Conservation (phyloP, 2,797 vertebrate species). For the Mareca penelope region DNA sequence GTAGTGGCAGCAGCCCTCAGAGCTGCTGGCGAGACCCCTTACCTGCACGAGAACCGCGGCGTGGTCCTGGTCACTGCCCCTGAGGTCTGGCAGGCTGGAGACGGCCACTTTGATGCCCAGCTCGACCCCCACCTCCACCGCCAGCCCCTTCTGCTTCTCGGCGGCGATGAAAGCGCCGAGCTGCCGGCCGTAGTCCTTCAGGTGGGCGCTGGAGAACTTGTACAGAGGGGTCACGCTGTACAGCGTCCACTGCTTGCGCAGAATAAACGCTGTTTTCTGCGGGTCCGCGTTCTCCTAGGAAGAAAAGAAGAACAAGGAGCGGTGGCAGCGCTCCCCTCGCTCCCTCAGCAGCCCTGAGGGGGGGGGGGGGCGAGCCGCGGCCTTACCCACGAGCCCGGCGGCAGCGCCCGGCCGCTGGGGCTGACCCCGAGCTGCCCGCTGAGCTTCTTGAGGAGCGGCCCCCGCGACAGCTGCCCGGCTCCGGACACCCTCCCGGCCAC, state of each 20-base stretch:
- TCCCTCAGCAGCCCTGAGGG: no score
- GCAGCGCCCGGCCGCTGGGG: not conserved
- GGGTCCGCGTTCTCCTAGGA: conserved; percentile 78
- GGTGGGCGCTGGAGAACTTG: conserved; percentile 81
- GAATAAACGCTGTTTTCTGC: conserved; percentile 77
- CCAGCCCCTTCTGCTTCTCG: conserved; percentile 88
- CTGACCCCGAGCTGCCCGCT: not conserved
- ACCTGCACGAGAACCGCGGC: conserved; percentile 90
- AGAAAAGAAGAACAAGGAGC: rapidly evolving
- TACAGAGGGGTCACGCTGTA: conserved; percentile 91
- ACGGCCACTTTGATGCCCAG: conserved; percentile 79
- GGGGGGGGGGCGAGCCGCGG: not conserved
- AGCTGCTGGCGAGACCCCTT: not conserved
- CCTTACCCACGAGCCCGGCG: not conserved
- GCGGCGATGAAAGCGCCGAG: conserved; percentile 84
- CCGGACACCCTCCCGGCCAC: not conserved
- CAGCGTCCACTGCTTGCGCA: conserved; percentile 88
- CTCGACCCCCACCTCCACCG: conserved; percentile 81
- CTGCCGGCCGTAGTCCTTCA: conserved; percentile 85
- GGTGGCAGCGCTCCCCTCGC: rapidly evolving
- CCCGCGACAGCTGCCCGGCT: not conserved
- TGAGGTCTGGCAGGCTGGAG: conserved; percentile 81
- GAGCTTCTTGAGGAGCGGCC: not conserved
- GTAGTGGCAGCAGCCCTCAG: not conserved
- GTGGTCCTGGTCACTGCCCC: conserved; percentile 78